Evolutionary conservation across 2,797 vertebrate species (phyloP).

Genomic region (Enteromius thamalakanensis): DNA sequence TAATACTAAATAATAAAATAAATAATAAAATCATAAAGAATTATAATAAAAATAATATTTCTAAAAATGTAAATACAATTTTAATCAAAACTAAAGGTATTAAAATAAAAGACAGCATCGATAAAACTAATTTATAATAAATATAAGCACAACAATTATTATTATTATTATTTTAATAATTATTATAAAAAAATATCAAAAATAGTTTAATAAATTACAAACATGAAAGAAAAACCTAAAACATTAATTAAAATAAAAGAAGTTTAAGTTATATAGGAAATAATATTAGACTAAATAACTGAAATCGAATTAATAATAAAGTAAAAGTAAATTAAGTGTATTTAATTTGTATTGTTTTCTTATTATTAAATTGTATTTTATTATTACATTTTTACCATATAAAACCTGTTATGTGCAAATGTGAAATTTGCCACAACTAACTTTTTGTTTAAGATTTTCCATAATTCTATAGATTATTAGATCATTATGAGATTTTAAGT

Average conservation of each 20-base stretch:
- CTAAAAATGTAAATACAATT: background rate
- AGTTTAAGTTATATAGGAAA: background rate
- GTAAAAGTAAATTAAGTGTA: background rate
- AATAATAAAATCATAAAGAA: background rate
- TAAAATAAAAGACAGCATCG: background rate
- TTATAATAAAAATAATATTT: background rate
- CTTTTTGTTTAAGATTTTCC: background rate
- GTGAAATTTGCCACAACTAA: background rate
- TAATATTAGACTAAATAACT: background rate
- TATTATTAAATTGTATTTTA: too few relatives aligned
- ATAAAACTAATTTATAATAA: background rate
- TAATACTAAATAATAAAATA: background rate
- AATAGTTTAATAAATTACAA: background rate
- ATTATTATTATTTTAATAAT: background rate
- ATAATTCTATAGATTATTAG: background rate
- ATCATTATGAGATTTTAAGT: background rate
- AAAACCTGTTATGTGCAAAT: background rate
- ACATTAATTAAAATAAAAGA: background rate
- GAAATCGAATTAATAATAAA: background rate
- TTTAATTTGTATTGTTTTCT: background rate
- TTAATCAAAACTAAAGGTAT: background rate
- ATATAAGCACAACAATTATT: background rate
- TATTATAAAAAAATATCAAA: background rate
- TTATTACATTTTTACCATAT: background rate
- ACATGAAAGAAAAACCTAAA: background rate